These are phyloP conservation scores for Cololabis saira DNA, from an alignment of 2,113 vertebrate genomes.

Conservation along the genomic window DNA sequence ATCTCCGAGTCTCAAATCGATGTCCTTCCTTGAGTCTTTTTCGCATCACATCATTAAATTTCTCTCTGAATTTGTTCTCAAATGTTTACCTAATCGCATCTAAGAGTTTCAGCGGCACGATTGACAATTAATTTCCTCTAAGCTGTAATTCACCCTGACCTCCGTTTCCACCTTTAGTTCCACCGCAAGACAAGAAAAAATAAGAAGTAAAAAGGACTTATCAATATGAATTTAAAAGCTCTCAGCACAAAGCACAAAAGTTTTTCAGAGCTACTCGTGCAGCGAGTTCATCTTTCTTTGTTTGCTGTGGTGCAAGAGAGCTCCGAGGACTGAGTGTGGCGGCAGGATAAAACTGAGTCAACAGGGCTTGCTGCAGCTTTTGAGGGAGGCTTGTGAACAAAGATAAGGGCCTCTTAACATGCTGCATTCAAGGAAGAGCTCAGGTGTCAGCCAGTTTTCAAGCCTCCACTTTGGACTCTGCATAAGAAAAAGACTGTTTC, in stretches of 20 bases:
- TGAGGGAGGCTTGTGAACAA: constrained; percentile 33
- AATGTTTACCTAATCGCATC: too few species aligned
- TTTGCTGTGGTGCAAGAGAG: constrained; percentile 33
- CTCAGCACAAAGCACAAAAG: constrained; percentile 1
- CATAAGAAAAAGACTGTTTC: constrained; percentile 8
- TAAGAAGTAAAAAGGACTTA: too few species aligned
- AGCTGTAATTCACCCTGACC: too few species aligned
- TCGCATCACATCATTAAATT: too few species aligned
- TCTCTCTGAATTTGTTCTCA: too few species aligned
- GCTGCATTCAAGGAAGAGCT: constrained; percentile 6
- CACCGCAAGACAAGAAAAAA: too few species aligned
- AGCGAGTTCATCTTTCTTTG: constrained; percentile 20
- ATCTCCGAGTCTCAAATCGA: too few species aligned
- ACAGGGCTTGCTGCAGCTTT: constrained; percentile 30
- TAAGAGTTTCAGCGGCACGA: too few species aligned
- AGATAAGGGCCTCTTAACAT: constrained; percentile 50
- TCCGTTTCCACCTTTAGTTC: too few species aligned
- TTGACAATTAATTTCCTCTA: too few species aligned
- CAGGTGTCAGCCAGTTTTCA: constrained; percentile 51
- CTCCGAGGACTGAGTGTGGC: constrained; percentile 37
- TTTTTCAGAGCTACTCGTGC: not conserved
- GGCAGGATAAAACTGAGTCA: constrained; percentile 47
- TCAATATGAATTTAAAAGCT: constrained; percentile 1
- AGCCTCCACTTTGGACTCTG: constrained; percentile 11
- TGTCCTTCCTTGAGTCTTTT: too few species aligned